Base-by-base conservation (phyloP, 1,140 invertebrate species). In the Zeugodacus cucurbitae region DNA sequence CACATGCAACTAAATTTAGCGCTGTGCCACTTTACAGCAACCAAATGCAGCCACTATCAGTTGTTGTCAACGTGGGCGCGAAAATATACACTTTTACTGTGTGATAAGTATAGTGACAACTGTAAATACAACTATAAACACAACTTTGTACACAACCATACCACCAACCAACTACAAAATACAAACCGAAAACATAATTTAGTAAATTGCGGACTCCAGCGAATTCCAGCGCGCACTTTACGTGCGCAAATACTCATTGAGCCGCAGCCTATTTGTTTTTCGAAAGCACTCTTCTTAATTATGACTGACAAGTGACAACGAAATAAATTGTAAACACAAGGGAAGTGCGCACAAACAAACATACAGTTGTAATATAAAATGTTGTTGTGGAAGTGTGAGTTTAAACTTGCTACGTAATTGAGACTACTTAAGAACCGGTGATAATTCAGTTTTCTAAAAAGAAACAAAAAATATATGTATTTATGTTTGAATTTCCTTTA, bases 271-370 rank as follows among this genome's bases (percentile, higher is more conserved):
- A 34, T 29, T 82, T 48, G 74, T 82, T 82, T 70, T 82, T 48
- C 44, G 10, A 82, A 82, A 41, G 6, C 34, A 82, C 41, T 48
- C 44, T 26, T 48, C 74, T 82, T 48, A 82, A 82, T 82, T 82
- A 82, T 82, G 74, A 82, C 41, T 82, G 74, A 82, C 74, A 82
- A 48, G 74, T 34, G 37, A 82, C 70, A 48, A 82, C 41, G 48
- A 82, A 48, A 48, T 82, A 82, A 44, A 48, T 29, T 48, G 32
- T 41, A 74, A 74, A n/a, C 17, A 37, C 34, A 22, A 37, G 62
- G 26, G 62, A 67, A 54, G 48, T 54, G 48, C 48, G 14, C 48
- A 11, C 14, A 54, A 4, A 54, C 48, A 0, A 20, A 54, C 48
- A n/a, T n/a, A n/a, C n/a, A n/a, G n/a, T n/a, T n/a, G n/a, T n/a